Base-by-base conservation (phyloP, 2,113 vertebrate genomes). In the Oriolus oriolus region DNA sequence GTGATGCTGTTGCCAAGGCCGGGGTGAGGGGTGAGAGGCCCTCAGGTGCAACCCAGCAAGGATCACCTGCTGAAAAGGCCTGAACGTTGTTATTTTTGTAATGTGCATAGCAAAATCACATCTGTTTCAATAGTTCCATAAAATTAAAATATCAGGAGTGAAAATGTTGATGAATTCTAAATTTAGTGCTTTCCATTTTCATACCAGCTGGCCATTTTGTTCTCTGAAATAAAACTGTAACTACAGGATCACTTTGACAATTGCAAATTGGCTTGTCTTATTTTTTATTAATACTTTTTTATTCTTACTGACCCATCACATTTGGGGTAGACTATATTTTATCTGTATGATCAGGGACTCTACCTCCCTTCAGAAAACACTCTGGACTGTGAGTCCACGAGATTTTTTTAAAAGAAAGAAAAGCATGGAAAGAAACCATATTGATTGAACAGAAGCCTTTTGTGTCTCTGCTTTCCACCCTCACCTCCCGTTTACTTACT, bases 381-480 rank as follows among this genome's bases (percentile, higher is more conserved):
- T 69, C n/a, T 18, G 44, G 24, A 9, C 47, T 39, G 13, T 52
- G 64, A 60, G 17, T 22, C 71, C 16, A 2, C 24, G 45, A 26
- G 54, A 27, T 42, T 41, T 77, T 59, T 69, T 80, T 77, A 47
- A 28, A 87, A 73, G 44, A 61, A 71, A 39, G 56, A 33, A 69
- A 53, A 60, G 31, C 52, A 89, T 75, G 47, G 39, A 28, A 78
- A 54, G 47, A 27, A 76, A 52, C 35, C n/a, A 24, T 89, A 28
- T 75, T 86, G 91, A 66, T 52, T 81, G 74, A 79, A 71, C 24
- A 91, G 66, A 84, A 94, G 41, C 37, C 87, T 96, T 91, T 77
- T 91, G 87, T 89, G 63, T 91, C 42, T 93, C 80, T 90, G 81
- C 81, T 91, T 69, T 77, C 81, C 70, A 66, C 74, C 90, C 78